Evolutionary conservation across 2,888 invertebrate species (phyloP).

Genomic region (Blomia tropicalis): DNA sequence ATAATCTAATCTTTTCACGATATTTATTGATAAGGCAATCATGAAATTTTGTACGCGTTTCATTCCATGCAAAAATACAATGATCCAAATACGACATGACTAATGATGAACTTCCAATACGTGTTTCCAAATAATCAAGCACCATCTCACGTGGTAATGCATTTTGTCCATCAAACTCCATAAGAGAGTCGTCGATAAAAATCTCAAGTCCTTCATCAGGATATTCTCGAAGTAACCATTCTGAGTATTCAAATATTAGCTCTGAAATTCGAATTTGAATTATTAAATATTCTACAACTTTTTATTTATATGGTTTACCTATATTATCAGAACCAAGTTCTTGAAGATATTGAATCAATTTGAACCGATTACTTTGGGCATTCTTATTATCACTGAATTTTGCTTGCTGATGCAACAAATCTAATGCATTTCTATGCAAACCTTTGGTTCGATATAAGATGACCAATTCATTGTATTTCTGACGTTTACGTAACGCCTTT

Average conservation of each 20-base stretch:
- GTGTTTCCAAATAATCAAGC: constrained; percentile 67
- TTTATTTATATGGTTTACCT: constrained; percentile 10
- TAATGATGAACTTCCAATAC: constrained; percentile 49
- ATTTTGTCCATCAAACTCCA: constrained; percentile 53
- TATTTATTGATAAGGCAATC: constrained; percentile 79
- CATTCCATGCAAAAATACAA: constrained; percentile 73
- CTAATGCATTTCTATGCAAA: constrained; percentile 75
- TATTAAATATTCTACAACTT: not conserved
- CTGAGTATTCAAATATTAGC: constrained; percentile 79
- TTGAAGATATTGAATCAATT: constrained; percentile 78
- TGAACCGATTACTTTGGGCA: constrained; percentile 57
- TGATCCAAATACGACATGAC: constrained; percentile 90
- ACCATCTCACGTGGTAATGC: constrained; percentile 71
- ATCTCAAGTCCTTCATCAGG: constrained; percentile 75
- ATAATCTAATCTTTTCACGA: constrained; percentile 47
- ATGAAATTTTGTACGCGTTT: constrained; percentile 66
- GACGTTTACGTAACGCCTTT: constrained; percentile 62
- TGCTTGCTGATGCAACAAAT: constrained; percentile 55
- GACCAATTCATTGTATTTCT: constrained; percentile 79
- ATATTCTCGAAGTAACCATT: constrained; percentile 71
- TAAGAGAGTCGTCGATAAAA: constrained; percentile 61
- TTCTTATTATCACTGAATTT: constrained; percentile 46
- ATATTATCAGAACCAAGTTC: constrained; percentile 64
- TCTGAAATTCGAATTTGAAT: constrained; percentile 37
- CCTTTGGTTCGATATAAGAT: constrained; percentile 88